Evolutionary conservation across 2,113 vertebrate species (phyloP), one percentile per base, ranked within the genome.

Genomic region (Coptodon bakossiorum): DNA sequence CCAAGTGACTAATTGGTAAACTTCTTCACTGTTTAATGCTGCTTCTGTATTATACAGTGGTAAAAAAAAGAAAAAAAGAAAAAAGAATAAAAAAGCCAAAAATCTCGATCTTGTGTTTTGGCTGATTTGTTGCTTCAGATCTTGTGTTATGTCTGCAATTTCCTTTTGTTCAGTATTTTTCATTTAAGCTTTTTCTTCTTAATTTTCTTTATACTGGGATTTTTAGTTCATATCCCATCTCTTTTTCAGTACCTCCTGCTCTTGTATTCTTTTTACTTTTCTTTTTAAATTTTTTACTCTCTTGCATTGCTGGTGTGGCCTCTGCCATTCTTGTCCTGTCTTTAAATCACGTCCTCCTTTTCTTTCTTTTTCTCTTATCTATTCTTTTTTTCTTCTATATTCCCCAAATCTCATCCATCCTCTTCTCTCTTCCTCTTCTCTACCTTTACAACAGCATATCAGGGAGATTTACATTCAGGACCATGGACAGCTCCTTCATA

Each of bases 391-490:
- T 81, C 17, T 78, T 36, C n/a, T 36, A 82, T 83, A 91, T 90
- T 86, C 80, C 34, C 52, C 87, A 73, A 85, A 86, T 92, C 82
- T 53, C 84, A 83, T 89, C 78, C 88, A 63, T 91, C 86, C 88
- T 84, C 48, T 34, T 22, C 38, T 19, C 86, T 78, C 50, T 17
- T 86, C 63, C 83, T 82, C 48, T 68, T 45, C 73, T 76, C 56
- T 83, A 76, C 79, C 73, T 90, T 88, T 88, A 48, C 87, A 88
- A 78, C 85, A 82, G 86, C 86, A 83, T 82, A 92, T 90, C 89
- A 61, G 68, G 80, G 80, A 63, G 81, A 84, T 94, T 92, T 88
- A 81, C 80, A 85, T 93, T 94, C 95, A 92, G 91, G 43, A 94
- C 93, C 89, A 80, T 2, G 38, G 93, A 92, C 92, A 95, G 93